A percentile compares a stretch with the other conserved stretches of the same genome.
Conservation (phyloP, 2,888 invertebrate genomes). For the Aproaerema taeniolella region DNA sequence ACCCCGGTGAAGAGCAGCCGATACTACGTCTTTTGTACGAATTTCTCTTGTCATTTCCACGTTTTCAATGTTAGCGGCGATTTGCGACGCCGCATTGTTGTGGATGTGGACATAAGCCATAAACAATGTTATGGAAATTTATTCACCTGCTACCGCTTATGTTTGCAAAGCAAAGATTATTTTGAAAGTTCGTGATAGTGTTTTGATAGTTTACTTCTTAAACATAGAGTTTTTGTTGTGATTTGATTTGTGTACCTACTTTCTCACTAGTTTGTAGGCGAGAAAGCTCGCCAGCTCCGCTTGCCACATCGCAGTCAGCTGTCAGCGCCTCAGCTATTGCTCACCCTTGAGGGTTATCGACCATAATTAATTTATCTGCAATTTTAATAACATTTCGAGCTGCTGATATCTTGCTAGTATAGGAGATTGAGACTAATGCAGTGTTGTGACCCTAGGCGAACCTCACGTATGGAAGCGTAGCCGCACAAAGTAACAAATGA, state of each 20-base stretch:
- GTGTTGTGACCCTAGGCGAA: constrained; percentile 12
- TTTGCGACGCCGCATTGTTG: constrained; percentile 6
- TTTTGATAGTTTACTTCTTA: too few relatives aligned
- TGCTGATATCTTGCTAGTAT: background rate
- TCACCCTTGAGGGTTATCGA: too few relatives aligned
- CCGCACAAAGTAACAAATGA: constrained; percentile 19
- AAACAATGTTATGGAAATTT: constrained; percentile 5
- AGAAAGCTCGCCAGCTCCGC: too few relatives aligned
- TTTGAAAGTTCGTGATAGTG: too few relatives aligned
- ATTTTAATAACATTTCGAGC: constrained; percentile 1
- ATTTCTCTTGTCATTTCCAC: constrained; percentile 13
- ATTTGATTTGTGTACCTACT: too few relatives aligned
- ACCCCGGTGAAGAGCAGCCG: constrained; percentile 27
- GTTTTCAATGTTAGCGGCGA: constrained; percentile 1
- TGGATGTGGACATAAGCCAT: too few relatives aligned
- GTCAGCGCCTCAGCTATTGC: too few relatives aligned
- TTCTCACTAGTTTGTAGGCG: too few relatives aligned
- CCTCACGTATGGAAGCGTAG: constrained; percentile 16
- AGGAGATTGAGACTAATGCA: constrained; percentile 1
- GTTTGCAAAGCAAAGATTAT: background rate
- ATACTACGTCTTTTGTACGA: constrained; percentile 18
- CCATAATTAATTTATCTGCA: constrained; percentile 5
- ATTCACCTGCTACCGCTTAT: constrained; percentile 2
- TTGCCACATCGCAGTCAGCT: too few relatives aligned
- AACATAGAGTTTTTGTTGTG: too few relatives aligned